Evolutionary conservation across 2,113 vertebrate genomes (phyloP).

Genomic region (Phylloscopus whistleri): DNA sequence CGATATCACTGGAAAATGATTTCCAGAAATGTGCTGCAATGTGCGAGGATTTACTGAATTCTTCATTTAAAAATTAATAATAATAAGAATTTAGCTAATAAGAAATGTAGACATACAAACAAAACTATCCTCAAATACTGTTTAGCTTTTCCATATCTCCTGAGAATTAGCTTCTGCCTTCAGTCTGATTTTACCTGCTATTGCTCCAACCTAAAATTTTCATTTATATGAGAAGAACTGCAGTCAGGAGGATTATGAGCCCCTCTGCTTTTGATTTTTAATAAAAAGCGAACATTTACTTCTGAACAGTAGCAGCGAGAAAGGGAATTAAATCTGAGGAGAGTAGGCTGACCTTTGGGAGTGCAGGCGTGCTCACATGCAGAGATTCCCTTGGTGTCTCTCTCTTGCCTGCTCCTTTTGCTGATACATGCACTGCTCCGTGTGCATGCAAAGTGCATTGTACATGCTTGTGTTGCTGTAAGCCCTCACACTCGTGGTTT

Average conservation of each 20-base stretch:
- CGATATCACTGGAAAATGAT: neutral
- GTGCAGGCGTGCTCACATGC: neutral
- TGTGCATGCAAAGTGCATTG: neutral
- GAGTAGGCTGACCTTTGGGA: conserved; percentile 74
- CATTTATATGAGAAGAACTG: conserved; percentile 75
- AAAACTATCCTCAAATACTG: conserved; percentile 38
- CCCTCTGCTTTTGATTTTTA: conserved; percentile 78
- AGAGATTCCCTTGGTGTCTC: neutral
- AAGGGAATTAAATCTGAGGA: conserved; percentile 76
- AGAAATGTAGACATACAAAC: conserved; percentile 45
- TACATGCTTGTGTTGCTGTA: neutral
- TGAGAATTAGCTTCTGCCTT: conserved; percentile 69
- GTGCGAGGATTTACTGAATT: conserved; percentile 47
- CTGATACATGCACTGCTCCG: rapidly evolving
- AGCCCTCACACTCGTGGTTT: rapidly evolving
- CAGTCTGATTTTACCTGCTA: conserved; percentile 70
- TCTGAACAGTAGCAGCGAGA: conserved; percentile 73
- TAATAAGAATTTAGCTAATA: neutral
- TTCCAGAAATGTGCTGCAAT: neutral
- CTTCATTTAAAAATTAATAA: neutral
- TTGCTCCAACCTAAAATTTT: conserved; percentile 79
- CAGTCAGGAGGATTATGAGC: conserved; percentile 74
- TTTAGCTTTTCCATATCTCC: conserved; percentile 57
- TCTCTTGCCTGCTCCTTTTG: neutral
- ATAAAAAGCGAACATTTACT: conserved; percentile 77